Evolutionary conservation across 2,797 vertebrate genomes (phyloP), one percentile per base, ranked within the genome.

Genomic region (Argya squamiceps): DNA sequence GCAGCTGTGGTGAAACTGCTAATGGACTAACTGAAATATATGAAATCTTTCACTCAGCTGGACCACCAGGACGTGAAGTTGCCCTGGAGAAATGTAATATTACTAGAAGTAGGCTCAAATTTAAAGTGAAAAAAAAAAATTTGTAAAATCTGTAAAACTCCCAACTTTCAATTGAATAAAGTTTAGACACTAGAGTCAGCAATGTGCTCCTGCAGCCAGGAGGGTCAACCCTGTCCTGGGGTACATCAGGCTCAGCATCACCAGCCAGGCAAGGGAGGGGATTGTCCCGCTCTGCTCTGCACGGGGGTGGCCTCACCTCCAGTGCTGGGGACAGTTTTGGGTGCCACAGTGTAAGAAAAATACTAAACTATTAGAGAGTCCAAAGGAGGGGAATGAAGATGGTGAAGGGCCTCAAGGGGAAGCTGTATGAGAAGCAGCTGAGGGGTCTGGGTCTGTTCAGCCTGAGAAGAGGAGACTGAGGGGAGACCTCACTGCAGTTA

Each of bases 1-100:
- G 87, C 89, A 86, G 85, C 85, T 92, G 84, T 78, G 41, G 67
- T 74, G 39, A 76, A 84, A 63, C 17, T 69, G 70, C 62, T 91
- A 84, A 93, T 19, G 37, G 87, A 32, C 44, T 56, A 30, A 71
- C 32, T 30, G 60, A 94, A 87, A 80, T 75, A 41, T 20, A 75
- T 30, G 16, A 71, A 78, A 69, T 43, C 21, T 78, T 82, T 44
- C 63, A 37, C 52, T 49, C 0, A 1, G 11, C 64, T 71, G 65
- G 78, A 93, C 60, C 41, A 63, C 47, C 44, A 68, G 46, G 53
- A 94, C 62, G 17, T 23, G 30, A 23, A 62, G 43, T 22, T 91
- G 32, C 37, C 52, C 52, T 67, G 37, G 6, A 85, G 27, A 83
- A 74, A 43, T 30, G 22, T 43, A 71, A 5, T 44, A 34, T 27